These are phyloP conservation scores for Seriola quinqueradiata DNA, from an alignment of 2,113 vertebrate genomes.

Conservation along the genomic window DNA sequence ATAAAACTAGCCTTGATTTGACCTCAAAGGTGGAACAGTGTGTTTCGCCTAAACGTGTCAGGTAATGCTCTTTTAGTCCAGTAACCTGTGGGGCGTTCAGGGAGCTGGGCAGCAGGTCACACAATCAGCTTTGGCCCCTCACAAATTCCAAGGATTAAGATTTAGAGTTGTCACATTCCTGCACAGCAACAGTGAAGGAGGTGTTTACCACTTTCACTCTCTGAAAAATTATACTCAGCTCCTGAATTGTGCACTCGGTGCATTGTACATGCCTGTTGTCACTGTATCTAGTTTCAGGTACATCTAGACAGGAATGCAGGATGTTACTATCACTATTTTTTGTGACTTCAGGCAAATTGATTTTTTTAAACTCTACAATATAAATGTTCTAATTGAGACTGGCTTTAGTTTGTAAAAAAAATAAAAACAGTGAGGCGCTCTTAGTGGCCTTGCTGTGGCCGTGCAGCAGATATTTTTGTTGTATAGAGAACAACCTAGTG, in stretches of 20 bases:
- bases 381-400: neutral
- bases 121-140: slow-evolving; percentile 65
- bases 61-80: slow-evolving; percentile 3
- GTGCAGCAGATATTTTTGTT: slow-evolving; percentile 1
- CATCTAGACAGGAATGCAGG: neutral
- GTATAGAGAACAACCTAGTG: slow-evolving; percentile 61
- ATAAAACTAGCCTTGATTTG: no score
- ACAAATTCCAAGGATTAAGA: slow-evolving; percentile 73
- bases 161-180: slow-evolving; percentile 74
- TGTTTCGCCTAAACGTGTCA: neutral
- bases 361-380: neutral
- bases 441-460: neutral
- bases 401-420: neutral
- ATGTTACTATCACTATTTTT: neutral
- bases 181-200: slow-evolving; percentile 28
- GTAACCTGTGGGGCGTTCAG: neutral
- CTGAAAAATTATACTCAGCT: neutral
- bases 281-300: slow-evolving; percentile 8
- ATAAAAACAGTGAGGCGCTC: neutral
- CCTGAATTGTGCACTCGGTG: neutral
- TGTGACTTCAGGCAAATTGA: no score
- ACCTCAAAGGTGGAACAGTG: neutral
- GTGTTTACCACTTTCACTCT: slow-evolving; percentile 12
- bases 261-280: neutral
- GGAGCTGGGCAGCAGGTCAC: slow-evolving; percentile 35